These are phyloP conservation scores for Lepidocolaptes lacrymiger DNA, from an alignment of 2,797 vertebrate genomes.

Conservation along the genomic window DNA sequence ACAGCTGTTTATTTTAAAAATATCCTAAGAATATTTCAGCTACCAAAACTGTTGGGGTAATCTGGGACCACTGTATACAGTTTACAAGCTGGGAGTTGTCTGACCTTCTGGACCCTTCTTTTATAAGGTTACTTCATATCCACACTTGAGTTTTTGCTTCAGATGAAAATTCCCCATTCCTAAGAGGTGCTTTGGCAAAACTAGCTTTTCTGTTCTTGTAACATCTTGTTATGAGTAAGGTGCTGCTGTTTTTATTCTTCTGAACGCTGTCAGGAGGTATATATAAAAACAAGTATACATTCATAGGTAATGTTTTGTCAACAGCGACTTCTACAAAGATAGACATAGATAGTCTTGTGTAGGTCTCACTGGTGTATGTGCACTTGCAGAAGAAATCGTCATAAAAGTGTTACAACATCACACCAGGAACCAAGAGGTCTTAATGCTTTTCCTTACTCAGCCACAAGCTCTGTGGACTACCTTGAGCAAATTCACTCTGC, in stretches of 20 bases:
- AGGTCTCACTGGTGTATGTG: neutral
- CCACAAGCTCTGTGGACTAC: neutral
- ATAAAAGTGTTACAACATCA: neutral
- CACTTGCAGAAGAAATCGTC: neutral
- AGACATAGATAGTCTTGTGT: neutral
- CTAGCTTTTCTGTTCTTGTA: neutral
- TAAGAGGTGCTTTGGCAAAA: neutral
- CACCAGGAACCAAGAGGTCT: neutral
- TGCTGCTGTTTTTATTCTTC: slow-evolving; percentile 1
- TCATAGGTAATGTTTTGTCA: neutral
- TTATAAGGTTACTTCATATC: neutral
- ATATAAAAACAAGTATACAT: neutral
- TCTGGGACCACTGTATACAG: neutral
- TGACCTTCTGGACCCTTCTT: neutral
- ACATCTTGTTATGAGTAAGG: neutral
- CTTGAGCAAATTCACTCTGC: neutral
- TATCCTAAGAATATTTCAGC: neutral
- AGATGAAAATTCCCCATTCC: neutral
- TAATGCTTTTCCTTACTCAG: neutral
- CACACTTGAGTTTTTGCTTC: neutral
- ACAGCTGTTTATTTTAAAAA: neutral
- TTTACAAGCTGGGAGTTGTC: neutral
- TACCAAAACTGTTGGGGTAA: neutral
- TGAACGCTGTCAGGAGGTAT: neutral
- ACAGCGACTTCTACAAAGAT: neutral